Evolutionary conservation across 2,888 invertebrate genomes (phyloP).

Genomic region (Marronus borbonicus): DNA sequence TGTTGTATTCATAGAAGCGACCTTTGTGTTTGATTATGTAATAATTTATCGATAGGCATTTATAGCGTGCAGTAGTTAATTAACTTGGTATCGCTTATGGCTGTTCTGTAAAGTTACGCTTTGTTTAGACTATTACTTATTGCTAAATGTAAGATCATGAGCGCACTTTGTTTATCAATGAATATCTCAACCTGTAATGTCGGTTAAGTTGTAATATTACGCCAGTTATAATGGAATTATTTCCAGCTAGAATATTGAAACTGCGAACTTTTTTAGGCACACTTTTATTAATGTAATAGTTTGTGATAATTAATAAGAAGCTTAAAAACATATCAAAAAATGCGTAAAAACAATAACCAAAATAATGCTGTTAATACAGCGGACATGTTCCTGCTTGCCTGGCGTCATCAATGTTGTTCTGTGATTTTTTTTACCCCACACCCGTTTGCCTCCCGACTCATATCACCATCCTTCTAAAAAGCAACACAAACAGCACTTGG

Average conservation of each 20-base stretch:
- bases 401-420: no score
- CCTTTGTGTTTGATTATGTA: conserved; percentile 10
- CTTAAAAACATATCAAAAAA: no score
- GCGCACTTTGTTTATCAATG: not conserved
- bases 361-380: no score
- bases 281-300: no score
- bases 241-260: not conserved
- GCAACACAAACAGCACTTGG: no score
- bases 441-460: no score
- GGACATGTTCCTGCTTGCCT: no score
- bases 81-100: conserved; percentile 10
- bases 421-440: no score
- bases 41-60: conserved; percentile 2
- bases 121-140: conserved; percentile 6
- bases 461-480: no score
- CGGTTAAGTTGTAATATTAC: not conserved
- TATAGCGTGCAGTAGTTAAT: conserved; percentile 11
- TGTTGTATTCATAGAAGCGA: conserved; percentile 2
- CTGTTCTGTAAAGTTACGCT: conserved; percentile 3
- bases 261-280: no score
- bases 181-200: not conserved
- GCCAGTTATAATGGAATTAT: not conserved
- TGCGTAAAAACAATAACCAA: no score
- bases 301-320: no score
- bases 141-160: not conserved